Evolutionary conservation across 1,140 invertebrate genomes (phyloP), one percentile per base, ranked within the genome.

Genomic region (Gryllus bimaculatus): DNA sequence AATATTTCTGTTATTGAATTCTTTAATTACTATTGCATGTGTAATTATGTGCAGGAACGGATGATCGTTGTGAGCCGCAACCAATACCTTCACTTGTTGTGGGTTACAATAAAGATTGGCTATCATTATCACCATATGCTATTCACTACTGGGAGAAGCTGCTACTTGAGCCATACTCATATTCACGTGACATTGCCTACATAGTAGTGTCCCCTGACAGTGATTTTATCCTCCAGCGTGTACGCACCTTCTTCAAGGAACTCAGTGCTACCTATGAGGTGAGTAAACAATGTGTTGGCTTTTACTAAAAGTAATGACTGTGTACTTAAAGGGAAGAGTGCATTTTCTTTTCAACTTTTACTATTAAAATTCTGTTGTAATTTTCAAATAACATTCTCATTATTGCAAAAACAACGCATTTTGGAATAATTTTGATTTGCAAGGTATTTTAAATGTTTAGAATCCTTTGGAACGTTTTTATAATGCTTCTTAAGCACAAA

Each of bases 91-190:
- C 95, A 8, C 87, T 99, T 26, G 90, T 98, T 76, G 95, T 98
- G 66, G 96, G 96, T 4, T 93, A 96, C 86, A 97, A 99, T 82
- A 93, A 95, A 83, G 97, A 99, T 85, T 98, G 96, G 95, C 85
- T 99, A 6, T 93, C 95, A 5, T 86, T 98, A 39, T 95, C 96
- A 13, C 97, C 97, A 0, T 95, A 96, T 84, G 94, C 96, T 20
- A 88, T 99, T 39, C 93, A 94, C 79, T 96, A 95, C 83, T 99
- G 97, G 97, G 97, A 99, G 85, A 95, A 96, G 83, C 88, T 98
- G 3, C 87, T 96, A 0, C 86, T 99, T 7, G 97, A 99, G 85
- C 98, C 98, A 0, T 99, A 97, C 85, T 93, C 96, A 8, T 95
- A 95, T 83, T 89, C 93, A 0, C 89, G 97, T 47, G 97, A 99